Evolutionary conservation across 2,113 vertebrate species (phyloP).

Genomic region (Serinus canaria): DNA sequence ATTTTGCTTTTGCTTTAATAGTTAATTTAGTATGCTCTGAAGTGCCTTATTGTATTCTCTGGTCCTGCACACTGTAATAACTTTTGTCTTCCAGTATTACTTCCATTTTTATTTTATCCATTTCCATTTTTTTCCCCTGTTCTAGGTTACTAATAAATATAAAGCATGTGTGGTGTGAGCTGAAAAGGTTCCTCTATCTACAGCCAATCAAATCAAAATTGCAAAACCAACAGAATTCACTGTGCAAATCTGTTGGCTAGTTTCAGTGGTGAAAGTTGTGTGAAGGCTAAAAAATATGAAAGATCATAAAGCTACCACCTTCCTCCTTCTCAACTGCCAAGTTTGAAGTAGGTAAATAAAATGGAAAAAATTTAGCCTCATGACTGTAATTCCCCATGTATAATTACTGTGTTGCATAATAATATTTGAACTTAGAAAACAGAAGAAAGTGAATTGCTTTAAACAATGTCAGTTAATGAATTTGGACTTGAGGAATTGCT

Average conservation of each 20-base stretch:
- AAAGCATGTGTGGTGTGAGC: not conserved
- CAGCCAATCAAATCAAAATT: not conserved
- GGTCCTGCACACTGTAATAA: not conserved
- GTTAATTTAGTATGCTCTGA: not conserved
- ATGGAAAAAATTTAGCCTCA: not conserved
- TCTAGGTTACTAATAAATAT: not conserved
- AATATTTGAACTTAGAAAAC: not conserved
- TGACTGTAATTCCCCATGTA: not conserved
- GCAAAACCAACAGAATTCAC: not conserved
- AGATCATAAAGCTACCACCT: not conserved
- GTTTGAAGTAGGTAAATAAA: not conserved
- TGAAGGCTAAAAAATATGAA: not conserved
- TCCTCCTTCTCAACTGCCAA: not conserved
- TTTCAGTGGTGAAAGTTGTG: not conserved
- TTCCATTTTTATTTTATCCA: not conserved
- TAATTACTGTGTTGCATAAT: not conserved
- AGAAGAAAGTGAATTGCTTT: not conserved
- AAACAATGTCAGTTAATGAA: conserved; percentile 23
- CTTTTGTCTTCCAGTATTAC: not conserved
- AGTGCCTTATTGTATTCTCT: not conserved
- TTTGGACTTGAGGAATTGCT: conserved; percentile 10
- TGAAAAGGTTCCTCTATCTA: not conserved
- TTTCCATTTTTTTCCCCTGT: not conserved
- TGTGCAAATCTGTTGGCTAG: not conserved
- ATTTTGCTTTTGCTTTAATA: not conserved